A percentile compares a stretch with the other conserved stretches of the same genome.
These are phyloP conservation scores for Hirtodrosophila cameraria DNA, from an alignment of 2,888 invertebrate species.

Conservation along the genomic window DNA sequence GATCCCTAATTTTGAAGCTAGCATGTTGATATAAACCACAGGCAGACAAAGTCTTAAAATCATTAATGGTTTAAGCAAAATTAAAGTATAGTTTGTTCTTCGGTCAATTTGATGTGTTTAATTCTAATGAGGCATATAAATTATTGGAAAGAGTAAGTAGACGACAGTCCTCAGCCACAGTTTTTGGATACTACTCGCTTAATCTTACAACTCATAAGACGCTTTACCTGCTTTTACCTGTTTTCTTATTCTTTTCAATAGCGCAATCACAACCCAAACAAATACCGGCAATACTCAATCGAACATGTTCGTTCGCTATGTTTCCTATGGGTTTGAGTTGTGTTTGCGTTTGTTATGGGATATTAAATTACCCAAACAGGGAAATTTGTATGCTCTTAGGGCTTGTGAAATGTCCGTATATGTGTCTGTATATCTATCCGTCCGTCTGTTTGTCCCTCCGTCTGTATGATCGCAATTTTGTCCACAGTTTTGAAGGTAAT, in stretches of 20 bases:
- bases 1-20: no score
- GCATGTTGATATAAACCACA: no score
- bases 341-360: constrained; percentile 40
- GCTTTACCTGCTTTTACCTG: constrained; percentile 38
- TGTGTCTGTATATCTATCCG: no score
- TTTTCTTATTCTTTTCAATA: not conserved
- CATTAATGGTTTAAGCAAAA: no score
- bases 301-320: constrained; percentile 27
- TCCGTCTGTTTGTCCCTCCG: no score
- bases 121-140: no score
- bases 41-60: no score
- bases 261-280: constrained; percentile 5
- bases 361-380: constrained; percentile 30
- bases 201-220: constrained; percentile 20
- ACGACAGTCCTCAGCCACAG: constrained; percentile 31
- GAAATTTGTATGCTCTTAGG: constrained; percentile 4
- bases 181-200: constrained; percentile 16
- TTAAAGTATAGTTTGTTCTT: no score
- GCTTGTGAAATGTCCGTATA: no score
- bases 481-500: no score
- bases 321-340: constrained; percentile 30
- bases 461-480: no score
- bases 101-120: no score
- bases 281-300: constrained; percentile 22
- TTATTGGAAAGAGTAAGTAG: constrained; percentile 39